Evolutionary conservation across 2,113 vertebrate genomes (phyloP), one percentile per base, ranked within the genome.

Genomic region (Sinosuthora webbiana): DNA sequence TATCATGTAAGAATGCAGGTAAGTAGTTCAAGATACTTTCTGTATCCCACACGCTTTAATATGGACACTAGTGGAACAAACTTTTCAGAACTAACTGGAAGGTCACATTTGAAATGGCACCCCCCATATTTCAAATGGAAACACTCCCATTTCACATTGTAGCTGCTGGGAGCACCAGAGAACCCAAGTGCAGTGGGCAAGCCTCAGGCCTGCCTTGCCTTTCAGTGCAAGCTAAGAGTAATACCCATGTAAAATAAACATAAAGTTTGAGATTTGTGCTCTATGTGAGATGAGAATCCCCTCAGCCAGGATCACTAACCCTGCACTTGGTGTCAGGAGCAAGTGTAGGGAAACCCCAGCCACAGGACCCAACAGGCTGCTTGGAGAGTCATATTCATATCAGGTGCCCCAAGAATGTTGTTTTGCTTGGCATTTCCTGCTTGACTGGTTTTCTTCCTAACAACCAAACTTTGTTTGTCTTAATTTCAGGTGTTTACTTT

Each of bases 371-470:
- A 87, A 90, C 70, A 83, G 73, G 83, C 73, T 83, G 73, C 77
- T 68, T 62, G 62, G 12, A 79, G 28, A 94, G 45, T 63, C 55
- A 49, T 75, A 73, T 89, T 91, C 78, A 52, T 90, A 94, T 95
- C 91, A 73, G 70, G 45, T 11, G 2, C 88, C 85, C 53, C 50
- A 96, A 91, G 85, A 95, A 87, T 67, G 89, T 60, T 91, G 85
- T 70, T 95, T 95, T 57, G 33, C 55, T 96, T 92, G 85, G 77
- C 86, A 86, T 90, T 97, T 96, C 96, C 93, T 94, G 91, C 83
- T 60, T 73, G 56, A 95, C 91, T 69, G 67, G 80, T 95, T 96
- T 74, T 89, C 35, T 86, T 92, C 68, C 83, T 84, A 85, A 94
- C 83, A 89, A 94, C 56, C 33, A 15, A 92, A 83, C 87, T 81